Evolutionary conservation across 2,888 invertebrate species (phyloP), one percentile per base, ranked within the genome.

Genomic region (Gymnocheta viridis): DNA sequence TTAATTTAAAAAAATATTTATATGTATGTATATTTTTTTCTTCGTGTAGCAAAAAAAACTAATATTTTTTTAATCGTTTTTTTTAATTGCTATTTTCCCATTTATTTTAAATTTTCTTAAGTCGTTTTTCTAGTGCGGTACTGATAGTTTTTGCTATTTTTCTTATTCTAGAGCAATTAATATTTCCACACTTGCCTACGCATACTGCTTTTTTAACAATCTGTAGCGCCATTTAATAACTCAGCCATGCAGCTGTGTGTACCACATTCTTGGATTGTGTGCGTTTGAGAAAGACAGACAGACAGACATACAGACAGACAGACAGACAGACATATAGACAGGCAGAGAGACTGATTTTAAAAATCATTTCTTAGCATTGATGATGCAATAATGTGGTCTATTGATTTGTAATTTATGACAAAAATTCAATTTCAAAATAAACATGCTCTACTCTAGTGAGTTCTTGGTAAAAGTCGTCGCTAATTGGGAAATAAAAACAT

Each of bases 351-450:
- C 0, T 22, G 17, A 56, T 17, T 29, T 54, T 24, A 19, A 29
- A 24, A 56, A 47, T 19, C 9, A 32, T 17, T 35, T 49, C 27
- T 47, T 17, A 66, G 19, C 77, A 67, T 58, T 67, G 58, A 77
- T 76, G 67, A 69, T 62, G 81, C 81, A 82, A 82, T 82, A 76
- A 76, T 82, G 81, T 62, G 81, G 74, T 82, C 74, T 67, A 81
- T 81, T 81, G 81, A 81, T 67, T 81, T 69, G 69, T 54, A 76
- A 76, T 82, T 82, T 82, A 82, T 82, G 44, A 35, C 69, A 67
- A 60, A 60, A 62, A 54, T 60, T 35, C 12, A 35, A 41, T 60
- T 60, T 58, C 14, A 27, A 69, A 58, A 69, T 27, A 69, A 54
- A 69, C 56, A 32, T 32, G 17, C 29, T 56, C 17, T 19, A 56